A percentile compares a stretch with the other conserved stretches of the same genome.
These are phyloP conservation scores for Ophion ellenae DNA, from an alignment of 2,888 invertebrate genomes.

Conservation along the genomic window DNA sequence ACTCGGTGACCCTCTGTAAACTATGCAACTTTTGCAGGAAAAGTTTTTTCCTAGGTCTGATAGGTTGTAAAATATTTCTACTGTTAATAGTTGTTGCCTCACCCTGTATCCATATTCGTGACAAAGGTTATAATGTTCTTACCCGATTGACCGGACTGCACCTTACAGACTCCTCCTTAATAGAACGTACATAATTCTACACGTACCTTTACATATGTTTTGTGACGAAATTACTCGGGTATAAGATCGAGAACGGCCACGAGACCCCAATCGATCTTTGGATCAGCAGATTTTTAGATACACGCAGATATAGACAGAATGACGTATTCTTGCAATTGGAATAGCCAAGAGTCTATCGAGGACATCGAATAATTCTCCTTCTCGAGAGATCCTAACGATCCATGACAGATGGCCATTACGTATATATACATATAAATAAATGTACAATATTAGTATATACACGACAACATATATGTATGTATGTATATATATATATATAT, in stretches of 20 bases:
- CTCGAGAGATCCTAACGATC: conserved; percentile 73
- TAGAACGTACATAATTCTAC: not conserved
- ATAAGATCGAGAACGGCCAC: conserved; percentile 44
- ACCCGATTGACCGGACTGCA: not conserved
- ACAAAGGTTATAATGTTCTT: not conserved
- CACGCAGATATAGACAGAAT: conserved; percentile 41
- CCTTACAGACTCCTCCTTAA: not conserved
- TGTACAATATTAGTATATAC: too few species aligned
- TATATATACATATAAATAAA: conserved; percentile 6
- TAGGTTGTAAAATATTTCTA: too few species aligned
- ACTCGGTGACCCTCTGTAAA: too few species aligned
- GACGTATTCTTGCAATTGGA: conserved; percentile 56
- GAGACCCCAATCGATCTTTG: conserved; percentile 55
- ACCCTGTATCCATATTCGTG: too few species aligned
- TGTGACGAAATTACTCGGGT: conserved; percentile 27
- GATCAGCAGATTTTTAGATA: conserved; percentile 42
- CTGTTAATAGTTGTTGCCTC: too few species aligned
- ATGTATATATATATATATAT: conserved; percentile 17
- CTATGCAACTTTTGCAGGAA: too few species aligned
- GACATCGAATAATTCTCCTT: conserved; percentile 63
- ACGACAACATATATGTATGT: not conserved
- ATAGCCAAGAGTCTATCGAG: conserved; percentile 55
- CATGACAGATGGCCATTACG: conserved; percentile 71
- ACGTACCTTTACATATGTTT: conserved; percentile 8
- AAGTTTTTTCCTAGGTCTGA: too few species aligned